Percentiles rank a stretch among this genome's conserved stretches.
Conservation (phyloP, 2,888 invertebrate species). For the Dascillus cervinus region DNA sequence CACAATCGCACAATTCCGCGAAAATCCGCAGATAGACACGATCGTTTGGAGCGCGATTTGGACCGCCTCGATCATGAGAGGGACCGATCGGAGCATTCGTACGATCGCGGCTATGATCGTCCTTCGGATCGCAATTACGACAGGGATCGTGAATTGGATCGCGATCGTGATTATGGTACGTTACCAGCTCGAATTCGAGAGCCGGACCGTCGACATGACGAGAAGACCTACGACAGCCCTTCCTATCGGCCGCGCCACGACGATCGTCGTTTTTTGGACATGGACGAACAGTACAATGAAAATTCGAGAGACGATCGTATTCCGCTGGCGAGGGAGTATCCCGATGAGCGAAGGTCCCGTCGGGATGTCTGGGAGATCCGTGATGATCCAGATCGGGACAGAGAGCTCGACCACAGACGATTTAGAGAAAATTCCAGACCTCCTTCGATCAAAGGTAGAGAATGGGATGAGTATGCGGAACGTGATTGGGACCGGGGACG, state of each 20-base stretch:
- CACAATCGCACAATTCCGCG: conserved; percentile 19
- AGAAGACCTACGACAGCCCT: conserved; percentile 40
- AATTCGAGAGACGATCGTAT: conserved; percentile 33
- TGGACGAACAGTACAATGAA: conserved; percentile 36
- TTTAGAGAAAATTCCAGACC: conserved; percentile 30
- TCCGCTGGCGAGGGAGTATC: conserved; percentile 29
- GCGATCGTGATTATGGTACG: conserved; percentile 30
- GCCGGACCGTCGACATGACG: conserved; percentile 31
- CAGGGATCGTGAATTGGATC: conserved; percentile 35
- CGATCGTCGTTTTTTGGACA: conserved; percentile 32
- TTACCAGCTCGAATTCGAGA: conserved; percentile 30
- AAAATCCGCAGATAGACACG: conserved; percentile 28
- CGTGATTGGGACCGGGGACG: conserved; percentile 44
- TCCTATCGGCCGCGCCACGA: conserved; percentile 31
- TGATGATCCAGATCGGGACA: conserved; percentile 32
- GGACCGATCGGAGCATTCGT: conserved; percentile 18
- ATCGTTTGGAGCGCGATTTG: conserved; percentile 21
- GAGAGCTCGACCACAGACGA: conserved; percentile 32
- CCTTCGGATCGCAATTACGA: conserved; percentile 31
- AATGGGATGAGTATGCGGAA: conserved; percentile 41
- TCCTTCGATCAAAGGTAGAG: conserved; percentile 28
- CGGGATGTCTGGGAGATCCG: conserved; percentile 38
- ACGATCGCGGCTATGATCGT: conserved; percentile 28
- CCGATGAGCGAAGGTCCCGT: conserved; percentile 34
- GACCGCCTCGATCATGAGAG: conserved; percentile 11